Base-by-base conservation (phyloP, 2,113 vertebrate genomes). In the Platichthys stellatus region DNA sequence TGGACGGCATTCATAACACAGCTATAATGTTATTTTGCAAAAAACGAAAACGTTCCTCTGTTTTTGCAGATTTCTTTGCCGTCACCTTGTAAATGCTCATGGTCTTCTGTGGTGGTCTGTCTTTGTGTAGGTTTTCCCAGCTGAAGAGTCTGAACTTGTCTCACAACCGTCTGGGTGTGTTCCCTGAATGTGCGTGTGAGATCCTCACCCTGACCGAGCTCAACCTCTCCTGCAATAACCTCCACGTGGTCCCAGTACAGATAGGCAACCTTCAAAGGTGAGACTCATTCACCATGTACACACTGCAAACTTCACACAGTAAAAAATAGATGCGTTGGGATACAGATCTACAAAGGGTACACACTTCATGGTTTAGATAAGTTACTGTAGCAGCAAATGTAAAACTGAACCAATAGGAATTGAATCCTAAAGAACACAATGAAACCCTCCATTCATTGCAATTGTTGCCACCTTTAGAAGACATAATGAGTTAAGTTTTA, bases 111-210 rank as follows among this genome's bases (percentile, higher is more conserved):
- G 20, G 20, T 71, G 49, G 51, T 79, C 28, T 11, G 40, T 71
- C 38, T 82, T 4, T 80, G 23, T 86, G 51, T 74, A 99, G 98
- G 91, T 99, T 99, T 94, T 96, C 96, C 83, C 98, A 99, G 82
- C 86, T 99, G 91, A 98, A 96, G 89, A 97, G 95, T 85, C 92
- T 99, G 82, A 99, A 99, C 86, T 93, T 99, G 84, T 98, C 97
- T 73, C 96, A 98, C 90, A 99, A 99, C 76, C 97, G 95, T 74
- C 93, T 99, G 83, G 95, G 97, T 62, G 89, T 94, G 24, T 98
- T 99, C 88, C 98, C 98, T 61, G 89, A 95, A 63, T 94, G 95
- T 21, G 87, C 98, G 49, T 98, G 97, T 75, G 96, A 97, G 81
- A 96, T 99, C 87, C 90, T 95, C 72, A 96, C 95, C 28, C 92